Percentiles rank a stretch among this genome's conserved stretches.
These are phyloP conservation scores for Tupiocoris notatus DNA, from an alignment of 2,888 invertebrate species.

Conservation along the genomic window DNA sequence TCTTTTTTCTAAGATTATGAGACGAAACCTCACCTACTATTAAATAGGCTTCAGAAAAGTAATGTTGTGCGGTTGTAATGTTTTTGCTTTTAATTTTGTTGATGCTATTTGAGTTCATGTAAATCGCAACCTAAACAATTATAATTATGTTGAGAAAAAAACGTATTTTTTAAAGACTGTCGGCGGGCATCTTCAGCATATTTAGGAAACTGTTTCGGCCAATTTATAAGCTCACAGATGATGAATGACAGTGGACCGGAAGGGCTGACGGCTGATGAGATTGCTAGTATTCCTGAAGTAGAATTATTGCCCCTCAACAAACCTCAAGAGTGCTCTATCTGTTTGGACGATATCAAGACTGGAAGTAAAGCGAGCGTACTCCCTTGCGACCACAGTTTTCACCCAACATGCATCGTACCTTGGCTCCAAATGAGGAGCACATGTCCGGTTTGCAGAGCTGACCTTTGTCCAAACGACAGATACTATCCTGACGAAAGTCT, in stretches of 20 bases:
- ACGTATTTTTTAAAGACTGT: too few relatives aligned
- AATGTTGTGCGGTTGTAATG: too few relatives aligned
- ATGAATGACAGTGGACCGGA: conserved; percentile 18
- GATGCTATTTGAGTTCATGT: too few relatives aligned
- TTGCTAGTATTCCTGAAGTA: conserved; percentile 6
- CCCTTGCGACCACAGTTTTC: conserved; percentile 8
- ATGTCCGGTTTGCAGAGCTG: conserved; percentile 4
- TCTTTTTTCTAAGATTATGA: too few relatives aligned
- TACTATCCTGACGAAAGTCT: not conserved
- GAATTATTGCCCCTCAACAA: not conserved
- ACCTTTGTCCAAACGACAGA: conserved; percentile 4
- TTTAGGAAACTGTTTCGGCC: not conserved
- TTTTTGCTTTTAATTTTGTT: too few relatives aligned
- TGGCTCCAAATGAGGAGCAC: conserved; percentile 12
- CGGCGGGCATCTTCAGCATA: too few relatives aligned
- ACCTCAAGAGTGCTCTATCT: conserved; percentile 7
- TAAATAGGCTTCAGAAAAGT: too few relatives aligned
- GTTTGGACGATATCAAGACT: conserved; percentile 4
- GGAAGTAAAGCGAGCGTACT: not conserved
- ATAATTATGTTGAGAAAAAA: too few relatives aligned
- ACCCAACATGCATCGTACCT: conserved; percentile 1
- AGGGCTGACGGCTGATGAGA: not conserved
- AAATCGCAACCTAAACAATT: too few relatives aligned
- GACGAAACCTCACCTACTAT: too few relatives aligned
- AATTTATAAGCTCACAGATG: not conserved